Conservation (phyloP, 2,113 vertebrate genomes). For the Hypomesus transpacificus region DNA sequence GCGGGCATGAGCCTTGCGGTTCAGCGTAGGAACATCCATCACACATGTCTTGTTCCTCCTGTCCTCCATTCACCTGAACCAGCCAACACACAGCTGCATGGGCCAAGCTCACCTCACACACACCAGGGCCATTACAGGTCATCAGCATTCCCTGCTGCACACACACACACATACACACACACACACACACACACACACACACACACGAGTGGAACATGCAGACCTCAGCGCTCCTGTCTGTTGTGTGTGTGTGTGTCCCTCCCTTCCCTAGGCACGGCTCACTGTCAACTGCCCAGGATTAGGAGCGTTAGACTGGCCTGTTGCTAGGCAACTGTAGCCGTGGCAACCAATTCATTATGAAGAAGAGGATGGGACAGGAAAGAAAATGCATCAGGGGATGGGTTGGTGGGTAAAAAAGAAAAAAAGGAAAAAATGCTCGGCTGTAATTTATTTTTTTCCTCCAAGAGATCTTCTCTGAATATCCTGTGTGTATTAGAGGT, state of each 20-base stretch:
- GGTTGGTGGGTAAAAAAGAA: slow-evolving; percentile 62
- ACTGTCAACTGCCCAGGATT: slow-evolving; percentile 77
- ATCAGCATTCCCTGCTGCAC: slow-evolving; percentile 30
- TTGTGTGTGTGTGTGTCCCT: slow-evolving; percentile 16
- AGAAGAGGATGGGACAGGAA: slow-evolving; percentile 72
- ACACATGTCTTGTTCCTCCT: too few relatives aligned
- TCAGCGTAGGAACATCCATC: too few relatives aligned
- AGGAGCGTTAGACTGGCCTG: slow-evolving; percentile 77
- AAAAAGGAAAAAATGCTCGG: not conserved
- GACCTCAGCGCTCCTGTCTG: slow-evolving; percentile 34
- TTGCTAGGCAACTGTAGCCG: slow-evolving; percentile 74
- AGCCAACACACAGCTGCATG: too few relatives aligned
- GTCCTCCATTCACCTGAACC: too few relatives aligned
- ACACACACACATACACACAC: slow-evolving; percentile 20
- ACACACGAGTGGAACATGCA: slow-evolving; percentile 22
- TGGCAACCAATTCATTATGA: slow-evolving; percentile 71
- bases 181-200: slow-evolving; percentile 24
- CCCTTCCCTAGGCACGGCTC: slow-evolving; percentile 68
- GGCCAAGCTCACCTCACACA: slow-evolving; percentile 36
- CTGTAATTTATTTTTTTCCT: too few relatives aligned
- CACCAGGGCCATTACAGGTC: slow-evolving; percentile 37
- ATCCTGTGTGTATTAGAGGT: too few relatives aligned
- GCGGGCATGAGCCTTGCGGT: too few relatives aligned
- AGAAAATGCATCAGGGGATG: slow-evolving; percentile 62
- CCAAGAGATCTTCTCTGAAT: too few relatives aligned